Conservation (phyloP, 2,888 invertebrate species). For the Poecilus cupreus region DNA sequence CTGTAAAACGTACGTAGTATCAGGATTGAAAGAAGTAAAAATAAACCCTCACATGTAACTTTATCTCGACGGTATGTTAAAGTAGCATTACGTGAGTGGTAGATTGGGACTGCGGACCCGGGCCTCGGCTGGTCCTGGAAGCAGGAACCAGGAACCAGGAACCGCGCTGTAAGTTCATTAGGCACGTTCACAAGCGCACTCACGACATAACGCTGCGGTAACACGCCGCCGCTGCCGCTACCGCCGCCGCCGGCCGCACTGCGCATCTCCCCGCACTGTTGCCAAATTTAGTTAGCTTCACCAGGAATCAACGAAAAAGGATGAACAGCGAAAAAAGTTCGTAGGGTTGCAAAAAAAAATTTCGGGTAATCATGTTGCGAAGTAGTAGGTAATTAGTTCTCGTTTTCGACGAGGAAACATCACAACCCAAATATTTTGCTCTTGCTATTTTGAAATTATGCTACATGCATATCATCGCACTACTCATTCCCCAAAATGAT, state of each 20-base stretch:
- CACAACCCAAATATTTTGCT: no score
- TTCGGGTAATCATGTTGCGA: slow-evolving; percentile 5
- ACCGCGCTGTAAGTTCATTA: slow-evolving; percentile 45
- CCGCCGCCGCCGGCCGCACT: background rate
- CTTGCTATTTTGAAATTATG: no score
- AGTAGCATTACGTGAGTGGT: slow-evolving; percentile 15
- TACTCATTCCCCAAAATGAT: no score
- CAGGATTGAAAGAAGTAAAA: background rate
- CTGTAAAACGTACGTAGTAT: background rate
- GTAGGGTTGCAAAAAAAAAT: background rate
- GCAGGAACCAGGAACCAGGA: background rate
- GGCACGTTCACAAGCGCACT: slow-evolving; percentile 48
- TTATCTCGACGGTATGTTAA: slow-evolving; percentile 24
- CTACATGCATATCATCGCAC: no score
- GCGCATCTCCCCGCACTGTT: slow-evolving; percentile 20
- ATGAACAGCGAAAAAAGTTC: slow-evolving; percentile 20
- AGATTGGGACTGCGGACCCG: slow-evolving; percentile 2
- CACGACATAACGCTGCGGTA: slow-evolving; percentile 37
- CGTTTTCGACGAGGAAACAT: background rate
- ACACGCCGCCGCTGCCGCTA: slow-evolving; percentile 1
- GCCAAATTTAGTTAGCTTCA: slow-evolving; percentile 30
- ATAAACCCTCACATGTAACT: slow-evolving; percentile 10
- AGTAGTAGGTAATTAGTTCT: background rate
- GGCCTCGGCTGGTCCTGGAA: background rate
- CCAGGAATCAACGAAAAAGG: slow-evolving; percentile 21